These are phyloP conservation scores for Enteromius unitaeniatus DNA, from an alignment of 2,797 vertebrate species.

Conservation along the genomic window DNA sequence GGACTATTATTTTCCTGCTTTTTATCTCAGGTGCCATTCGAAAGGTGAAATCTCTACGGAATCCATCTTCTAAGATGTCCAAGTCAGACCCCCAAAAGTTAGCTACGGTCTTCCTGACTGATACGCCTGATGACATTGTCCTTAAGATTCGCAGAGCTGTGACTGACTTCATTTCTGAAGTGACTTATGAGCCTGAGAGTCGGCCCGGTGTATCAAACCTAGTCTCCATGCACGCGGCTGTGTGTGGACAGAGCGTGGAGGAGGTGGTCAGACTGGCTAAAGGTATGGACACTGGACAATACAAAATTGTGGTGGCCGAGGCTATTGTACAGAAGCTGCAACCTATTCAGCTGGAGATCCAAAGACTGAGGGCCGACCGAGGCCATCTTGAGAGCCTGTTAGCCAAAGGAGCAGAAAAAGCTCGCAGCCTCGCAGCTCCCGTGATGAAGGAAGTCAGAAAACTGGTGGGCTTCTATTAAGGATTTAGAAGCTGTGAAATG, in stretches of 20 bases:
- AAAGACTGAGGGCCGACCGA: conserved; percentile 81
- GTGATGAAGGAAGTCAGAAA: conserved; percentile 82
- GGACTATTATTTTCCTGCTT: background rate
- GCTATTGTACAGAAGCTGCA: conserved; percentile 85
- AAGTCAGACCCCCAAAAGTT: conserved; percentile 90
- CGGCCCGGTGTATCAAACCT: conserved; percentile 92
- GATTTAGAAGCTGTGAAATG: background rate
- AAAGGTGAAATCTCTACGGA: conserved; percentile 92
- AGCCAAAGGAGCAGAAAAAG: conserved; percentile 77
- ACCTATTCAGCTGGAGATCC: conserved; percentile 86
- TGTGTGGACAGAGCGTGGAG: conserved; percentile 74
- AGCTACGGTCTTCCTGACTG: conserved; percentile 85
- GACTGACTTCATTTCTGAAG: conserved; percentile 93
- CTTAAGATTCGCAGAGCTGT: conserved; percentile 91
- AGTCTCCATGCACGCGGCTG: conserved; percentile 86
- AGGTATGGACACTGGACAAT: conserved; percentile 86
- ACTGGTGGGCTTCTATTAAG: conserved; percentile 86
- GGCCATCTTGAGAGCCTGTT: conserved; percentile 83
- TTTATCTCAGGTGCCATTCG: conserved; percentile 79
- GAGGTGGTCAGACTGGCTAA: conserved; percentile 79
- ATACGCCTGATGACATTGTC: conserved; percentile 88
- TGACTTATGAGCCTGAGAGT: conserved; percentile 86
- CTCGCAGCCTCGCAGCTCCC: conserved; percentile 84
- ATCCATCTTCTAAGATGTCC: conserved; percentile 92
- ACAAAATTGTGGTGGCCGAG: conserved; percentile 88